Evolutionary conservation across 2,797 vertebrate genomes (phyloP).

Genomic region (Anguilla pacifica): DNA sequence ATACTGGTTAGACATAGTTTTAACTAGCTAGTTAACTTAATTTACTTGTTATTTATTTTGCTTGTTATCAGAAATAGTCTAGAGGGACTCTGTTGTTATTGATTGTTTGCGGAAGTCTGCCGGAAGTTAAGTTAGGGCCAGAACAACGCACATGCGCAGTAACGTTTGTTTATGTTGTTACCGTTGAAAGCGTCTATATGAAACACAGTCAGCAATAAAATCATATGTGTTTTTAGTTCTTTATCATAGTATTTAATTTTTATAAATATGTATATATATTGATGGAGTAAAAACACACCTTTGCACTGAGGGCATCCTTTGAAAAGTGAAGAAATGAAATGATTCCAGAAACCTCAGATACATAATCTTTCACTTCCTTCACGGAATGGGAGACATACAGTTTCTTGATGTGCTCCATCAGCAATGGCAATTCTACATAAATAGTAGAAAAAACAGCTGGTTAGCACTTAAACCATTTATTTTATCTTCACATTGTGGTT

Average conservation of each 20-base stretch:
- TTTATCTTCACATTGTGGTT: neutral
- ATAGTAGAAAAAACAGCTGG: neutral
- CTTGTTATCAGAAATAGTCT: too few species aligned
- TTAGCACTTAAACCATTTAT: neutral
- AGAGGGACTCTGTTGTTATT: too few species aligned
- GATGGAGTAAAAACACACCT: neutral
- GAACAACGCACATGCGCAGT: too few species aligned
- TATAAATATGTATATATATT: neutral
- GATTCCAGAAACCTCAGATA: slow-evolving; percentile 26
- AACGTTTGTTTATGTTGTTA: too few species aligned
- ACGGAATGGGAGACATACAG: slow-evolving; percentile 14
- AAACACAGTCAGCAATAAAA: neutral
- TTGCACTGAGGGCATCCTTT: neutral
- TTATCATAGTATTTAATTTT: neutral
- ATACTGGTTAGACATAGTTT: too few species aligned
- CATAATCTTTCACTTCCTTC: slow-evolving; percentile 27
- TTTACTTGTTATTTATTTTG: too few species aligned
- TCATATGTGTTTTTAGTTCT: neutral
- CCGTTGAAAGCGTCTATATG: too few species aligned
- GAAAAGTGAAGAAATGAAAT: slow-evolving; percentile 23
- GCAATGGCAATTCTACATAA: slow-evolving; percentile 22
- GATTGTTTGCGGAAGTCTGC: too few species aligned
- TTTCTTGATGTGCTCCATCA: slow-evolving; percentile 27
- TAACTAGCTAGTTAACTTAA: too few species aligned
- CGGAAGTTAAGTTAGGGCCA: too few species aligned